Evolutionary conservation across 1,140 invertebrate species (phyloP).

Genomic region (Acromyrmex echinatior): DNA sequence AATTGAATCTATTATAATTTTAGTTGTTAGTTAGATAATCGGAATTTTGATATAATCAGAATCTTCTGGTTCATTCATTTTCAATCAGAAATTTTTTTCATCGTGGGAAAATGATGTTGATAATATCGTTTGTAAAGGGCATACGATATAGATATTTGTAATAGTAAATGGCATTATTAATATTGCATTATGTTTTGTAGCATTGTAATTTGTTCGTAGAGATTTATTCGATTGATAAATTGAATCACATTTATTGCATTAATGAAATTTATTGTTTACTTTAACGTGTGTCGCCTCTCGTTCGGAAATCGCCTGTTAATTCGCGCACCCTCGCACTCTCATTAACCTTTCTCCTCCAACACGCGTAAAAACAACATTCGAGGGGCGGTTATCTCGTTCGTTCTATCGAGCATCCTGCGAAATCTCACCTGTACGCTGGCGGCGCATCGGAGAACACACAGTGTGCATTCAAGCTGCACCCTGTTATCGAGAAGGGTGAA

Average conservation of each 20-base stretch:
- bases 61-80: too few species aligned
- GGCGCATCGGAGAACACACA: slow-evolving; percentile 1
- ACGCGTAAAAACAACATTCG: slow-evolving; percentile 30
- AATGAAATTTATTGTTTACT: slow-evolving; percentile 47
- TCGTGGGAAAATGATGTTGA: not conserved
- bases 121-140: slow-evolving; percentile 2
- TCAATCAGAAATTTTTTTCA: too few species aligned
- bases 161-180: slow-evolving; percentile 34
- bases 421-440: slow-evolving; percentile 50
- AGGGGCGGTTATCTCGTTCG: slow-evolving; percentile 34
- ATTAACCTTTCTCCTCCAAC: slow-evolving; percentile 27
- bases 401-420: slow-evolving; percentile 42
- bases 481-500: slow-evolving; percentile 35
- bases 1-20: too few species aligned
- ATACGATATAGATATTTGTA: slow-evolving; percentile 17
- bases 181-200: not conserved
- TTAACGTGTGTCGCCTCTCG: not conserved
- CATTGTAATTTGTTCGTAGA: slow-evolving; percentile 27
- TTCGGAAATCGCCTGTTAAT: slow-evolving; percentile 32
- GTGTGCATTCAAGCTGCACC: slow-evolving; percentile 48
- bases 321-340: slow-evolving; percentile 23
- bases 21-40: too few species aligned
- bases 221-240: slow-evolving; percentile 49
- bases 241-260: slow-evolving; percentile 11
- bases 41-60: too few species aligned